Percentiles rank a stretch among this genome's conserved stretches.
These are phyloP conservation scores for Hexactinellida sp. DNA, from an alignment of 37 sponge, comb jelly and placozoan genomes.

Conservation along the genomic window DNA sequence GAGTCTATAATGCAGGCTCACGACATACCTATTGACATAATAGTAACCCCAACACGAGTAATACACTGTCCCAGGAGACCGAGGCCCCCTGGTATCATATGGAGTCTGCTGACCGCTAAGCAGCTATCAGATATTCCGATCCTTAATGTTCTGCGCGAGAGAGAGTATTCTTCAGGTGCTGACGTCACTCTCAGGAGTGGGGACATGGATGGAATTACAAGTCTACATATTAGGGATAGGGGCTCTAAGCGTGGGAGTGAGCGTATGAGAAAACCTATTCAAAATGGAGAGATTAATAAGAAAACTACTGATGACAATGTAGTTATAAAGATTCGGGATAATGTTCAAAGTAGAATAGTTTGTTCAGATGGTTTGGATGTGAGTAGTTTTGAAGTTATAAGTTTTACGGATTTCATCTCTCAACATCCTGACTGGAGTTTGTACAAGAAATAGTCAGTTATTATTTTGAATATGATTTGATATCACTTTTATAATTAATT, in stretches of 20 bases:
- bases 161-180: background rate
- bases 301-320: too few species aligned
- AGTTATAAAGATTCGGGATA: background rate
- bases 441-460: background rate
- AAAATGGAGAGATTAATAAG: too few species aligned
- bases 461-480: too few species aligned
- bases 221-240: background rate
- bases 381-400: background rate
- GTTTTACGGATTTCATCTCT: background rate
- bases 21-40: background rate
- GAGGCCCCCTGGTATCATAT: background rate
- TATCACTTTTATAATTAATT: too few species aligned
- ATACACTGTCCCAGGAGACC: background rate
- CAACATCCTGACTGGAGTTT: background rate
- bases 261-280: too few species aligned
- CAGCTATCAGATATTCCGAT: background rate
- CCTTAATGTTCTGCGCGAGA: background rate
- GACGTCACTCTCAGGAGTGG: background rate
- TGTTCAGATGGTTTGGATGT: background rate
- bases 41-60: conserved; percentile 6
- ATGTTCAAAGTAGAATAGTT: background rate
- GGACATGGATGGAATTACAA: background rate
- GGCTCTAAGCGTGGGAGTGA: background rate
- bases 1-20: background rate
- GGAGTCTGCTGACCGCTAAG: background rate